Conservation (phyloP, 2,113 vertebrate genomes). For the Hemichromis elongatus region DNA sequence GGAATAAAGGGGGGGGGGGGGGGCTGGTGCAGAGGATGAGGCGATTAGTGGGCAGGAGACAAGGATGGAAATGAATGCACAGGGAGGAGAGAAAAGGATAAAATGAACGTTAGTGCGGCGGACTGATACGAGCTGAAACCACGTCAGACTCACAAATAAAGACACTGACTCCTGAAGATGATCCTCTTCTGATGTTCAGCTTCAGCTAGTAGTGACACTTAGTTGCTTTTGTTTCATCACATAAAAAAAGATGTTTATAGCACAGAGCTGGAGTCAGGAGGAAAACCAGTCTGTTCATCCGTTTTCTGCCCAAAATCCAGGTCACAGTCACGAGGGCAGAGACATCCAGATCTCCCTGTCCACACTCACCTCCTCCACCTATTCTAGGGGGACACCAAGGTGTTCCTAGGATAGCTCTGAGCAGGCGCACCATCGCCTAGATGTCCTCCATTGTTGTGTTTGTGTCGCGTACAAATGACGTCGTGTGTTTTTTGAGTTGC, state of each 20-base stretch:
- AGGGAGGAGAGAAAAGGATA: neutral
- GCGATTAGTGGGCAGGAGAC: neutral
- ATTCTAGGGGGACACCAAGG: neutral
- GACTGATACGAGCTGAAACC: neutral
- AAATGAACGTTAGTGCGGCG: neutral
- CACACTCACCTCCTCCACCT: neutral
- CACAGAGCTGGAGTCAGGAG: neutral
- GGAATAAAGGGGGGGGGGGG: neutral
- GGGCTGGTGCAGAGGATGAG: neutral
- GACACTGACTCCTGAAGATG: neutral
- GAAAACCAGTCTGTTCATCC: neutral
- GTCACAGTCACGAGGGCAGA: neutral
- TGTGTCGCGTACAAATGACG: neutral
- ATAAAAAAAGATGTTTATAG: fast-evolving
- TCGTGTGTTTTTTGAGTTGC: neutral
- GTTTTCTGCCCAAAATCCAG: neutral
- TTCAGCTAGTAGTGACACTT: neutral
- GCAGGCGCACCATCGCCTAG: neutral
- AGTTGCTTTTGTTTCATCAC: neutral
- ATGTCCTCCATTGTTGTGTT: neutral
- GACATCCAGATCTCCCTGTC: neutral
- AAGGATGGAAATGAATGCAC: neutral
- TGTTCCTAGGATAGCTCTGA: no score
- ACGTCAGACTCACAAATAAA: neutral
- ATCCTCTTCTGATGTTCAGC: neutral